Evolutionary conservation across 2,797 vertebrate species (phyloP), one percentile per base, ranked within the genome.

Genomic region (Arrhamphus sclerolepis): DNA sequence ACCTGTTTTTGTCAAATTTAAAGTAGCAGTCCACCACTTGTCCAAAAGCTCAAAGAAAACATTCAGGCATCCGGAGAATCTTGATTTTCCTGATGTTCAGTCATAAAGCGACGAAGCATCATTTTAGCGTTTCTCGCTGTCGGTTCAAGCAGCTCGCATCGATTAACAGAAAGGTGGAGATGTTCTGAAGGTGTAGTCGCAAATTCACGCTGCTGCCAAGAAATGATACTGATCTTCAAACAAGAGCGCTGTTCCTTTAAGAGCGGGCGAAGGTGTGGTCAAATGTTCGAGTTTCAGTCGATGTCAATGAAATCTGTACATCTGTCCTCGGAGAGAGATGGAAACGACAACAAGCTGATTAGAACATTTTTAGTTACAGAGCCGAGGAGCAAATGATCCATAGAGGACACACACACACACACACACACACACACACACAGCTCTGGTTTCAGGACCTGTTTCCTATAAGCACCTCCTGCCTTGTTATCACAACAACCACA

Each of bases 401-500:
- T 13, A 1, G 14, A 58, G 46, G 17, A 16, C 50, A 21, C 34
- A 3, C 4, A 13, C 55, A n/a, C 47, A 0, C 22, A 18, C 40
- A 44, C 46, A 22, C 46, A 56, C 31, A 46, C 42, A 18, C 56
- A 57, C 42, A 42, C 19, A 47, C 39, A 24, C 48, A 54, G 77
- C 61, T 82, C 67, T 62, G 46, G 58, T 72, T 48, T 24, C 62
- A 40, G 60, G 70, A 68, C 65, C 70, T 82, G 82, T 87, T 87
- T 80, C 61, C 78, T 67, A 77, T 76, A 82, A 85, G 80, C 84
- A 63, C 31, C 50, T 62, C 56, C 52, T 20, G 1, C 59, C 70
- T 67, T 84, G 77, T 87, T 90, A 73, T 89, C 72, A 88, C 78
- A 87, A 81, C 68, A 82, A 42, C 46, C 66, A 66, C 56, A 56